Evolutionary conservation across 2,113 vertebrate species (phyloP).

Genomic region (Elachura formosa): DNA sequence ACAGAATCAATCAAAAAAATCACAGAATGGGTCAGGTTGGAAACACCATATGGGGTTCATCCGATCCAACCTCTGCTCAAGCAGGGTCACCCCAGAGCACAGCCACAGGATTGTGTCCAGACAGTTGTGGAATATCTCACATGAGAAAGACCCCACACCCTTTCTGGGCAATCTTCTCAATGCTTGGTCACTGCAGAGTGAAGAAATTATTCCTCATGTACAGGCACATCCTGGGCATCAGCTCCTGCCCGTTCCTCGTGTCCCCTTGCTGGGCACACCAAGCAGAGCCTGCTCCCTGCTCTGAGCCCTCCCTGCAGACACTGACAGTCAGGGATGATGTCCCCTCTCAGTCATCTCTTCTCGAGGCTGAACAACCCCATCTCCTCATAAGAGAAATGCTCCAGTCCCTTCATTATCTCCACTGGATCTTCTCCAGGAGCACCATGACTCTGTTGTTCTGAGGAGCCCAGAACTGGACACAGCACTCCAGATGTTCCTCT

Average conservation of each 20-base stretch:
- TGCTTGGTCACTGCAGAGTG: accelerated
- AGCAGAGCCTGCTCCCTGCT: neutral
- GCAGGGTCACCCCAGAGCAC: neutral
- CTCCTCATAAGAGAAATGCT: neutral
- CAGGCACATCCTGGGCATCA: neutral
- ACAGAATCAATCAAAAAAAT: neutral
- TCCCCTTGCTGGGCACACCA: accelerated
- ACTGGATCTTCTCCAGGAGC: neutral
- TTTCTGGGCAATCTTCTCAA: neutral
- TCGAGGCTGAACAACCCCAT: neutral
- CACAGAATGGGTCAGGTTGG: neutral
- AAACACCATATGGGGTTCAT: neutral
- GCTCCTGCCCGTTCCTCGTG: accelerated
- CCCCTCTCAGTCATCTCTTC: accelerated
- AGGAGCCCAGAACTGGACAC: neutral
- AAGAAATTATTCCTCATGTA: neutral
- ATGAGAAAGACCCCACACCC: accelerated
- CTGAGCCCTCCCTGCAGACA: neutral
- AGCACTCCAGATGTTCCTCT: neutral
- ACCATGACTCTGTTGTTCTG: neutral
- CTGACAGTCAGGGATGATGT: neutral
- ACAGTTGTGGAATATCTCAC: neutral
- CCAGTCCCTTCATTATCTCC: neutral
- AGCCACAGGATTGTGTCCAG: neutral
- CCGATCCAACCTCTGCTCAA: neutral